A percentile compares a stretch with the other conserved stretches of the same genome.
phyloP scores from a whole-genome alignment of 2,113 vertebrate species.

The Numida meleagris region DNA sequence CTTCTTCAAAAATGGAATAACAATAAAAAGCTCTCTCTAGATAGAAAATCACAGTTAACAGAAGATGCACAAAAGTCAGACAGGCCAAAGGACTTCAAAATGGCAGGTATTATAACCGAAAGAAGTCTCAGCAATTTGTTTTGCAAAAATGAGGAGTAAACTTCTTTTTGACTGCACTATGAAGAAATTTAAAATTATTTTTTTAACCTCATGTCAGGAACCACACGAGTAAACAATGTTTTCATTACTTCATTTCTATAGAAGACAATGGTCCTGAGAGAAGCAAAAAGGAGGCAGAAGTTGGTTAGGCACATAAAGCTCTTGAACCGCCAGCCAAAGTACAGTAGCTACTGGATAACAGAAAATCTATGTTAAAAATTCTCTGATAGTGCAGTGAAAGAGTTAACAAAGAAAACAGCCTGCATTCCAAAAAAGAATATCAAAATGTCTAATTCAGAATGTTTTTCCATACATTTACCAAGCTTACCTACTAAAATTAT shows the following conservation, averaged over 20 bases:
- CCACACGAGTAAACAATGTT: background rate
- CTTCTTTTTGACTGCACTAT: background rate
- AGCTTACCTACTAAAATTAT: background rate
- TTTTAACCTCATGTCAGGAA: background rate
- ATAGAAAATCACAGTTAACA: background rate
- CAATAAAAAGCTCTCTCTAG: background rate
- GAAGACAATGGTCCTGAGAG: background rate
- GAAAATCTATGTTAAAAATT: background rate
- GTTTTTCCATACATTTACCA: rapidly evolving
- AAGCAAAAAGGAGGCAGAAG: background rate
- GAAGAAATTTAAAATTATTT: background rate
- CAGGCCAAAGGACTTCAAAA: background rate
- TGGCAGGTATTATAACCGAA: background rate
- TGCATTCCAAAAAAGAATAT: background rate
- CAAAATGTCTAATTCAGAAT: background rate
- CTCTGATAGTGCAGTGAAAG: background rate
- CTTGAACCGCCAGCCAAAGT: background rate
- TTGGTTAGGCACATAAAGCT: background rate
- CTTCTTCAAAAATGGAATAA: background rate
- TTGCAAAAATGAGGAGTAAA: background rate
- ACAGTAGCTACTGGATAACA: background rate
- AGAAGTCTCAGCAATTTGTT: background rate
- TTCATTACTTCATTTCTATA: background rate
- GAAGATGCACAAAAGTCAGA: background rate
- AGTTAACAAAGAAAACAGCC: background rate